phyloP scores from a whole-genome alignment of 2,113 vertebrate species.

The Psammodynastes pulverulentus region DNA sequence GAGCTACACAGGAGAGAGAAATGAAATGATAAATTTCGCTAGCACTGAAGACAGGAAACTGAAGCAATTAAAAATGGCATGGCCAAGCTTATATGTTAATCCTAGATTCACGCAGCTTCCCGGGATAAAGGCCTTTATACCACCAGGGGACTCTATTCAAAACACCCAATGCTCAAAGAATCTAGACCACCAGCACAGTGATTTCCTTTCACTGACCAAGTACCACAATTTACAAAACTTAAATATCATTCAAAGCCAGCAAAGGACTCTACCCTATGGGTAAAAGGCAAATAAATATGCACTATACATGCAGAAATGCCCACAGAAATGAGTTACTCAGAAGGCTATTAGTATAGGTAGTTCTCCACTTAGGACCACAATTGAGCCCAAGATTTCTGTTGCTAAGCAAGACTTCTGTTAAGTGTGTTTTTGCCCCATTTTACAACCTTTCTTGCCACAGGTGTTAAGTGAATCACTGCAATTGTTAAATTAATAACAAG shows the following conservation, averaged over 20 bases:
- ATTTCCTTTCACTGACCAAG: not conserved
- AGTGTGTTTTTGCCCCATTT: not conserved
- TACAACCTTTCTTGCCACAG: not conserved
- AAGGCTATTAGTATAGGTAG: rapidly evolving
- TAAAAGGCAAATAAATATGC: not conserved
- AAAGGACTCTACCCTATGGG: not conserved
- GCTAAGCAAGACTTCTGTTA: not conserved
- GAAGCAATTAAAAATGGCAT: not conserved
- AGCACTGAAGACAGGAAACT: not conserved
- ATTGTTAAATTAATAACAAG: not conserved
- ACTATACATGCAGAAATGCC: not conserved
- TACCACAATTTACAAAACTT: not conserved
- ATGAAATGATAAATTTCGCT: not conserved
- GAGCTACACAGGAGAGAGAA: not conserved
- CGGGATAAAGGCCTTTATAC: not conserved
- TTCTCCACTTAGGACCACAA: too few species aligned
- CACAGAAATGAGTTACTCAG: not conserved
- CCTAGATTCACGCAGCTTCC: not conserved
- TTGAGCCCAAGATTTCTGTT: not conserved
- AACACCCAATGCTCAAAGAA: not conserved
- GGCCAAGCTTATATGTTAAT: not conserved
- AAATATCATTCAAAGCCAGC: not conserved
- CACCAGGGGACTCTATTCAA: not conserved
- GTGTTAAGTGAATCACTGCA: not conserved
- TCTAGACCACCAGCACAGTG: not conserved